Evolutionary conservation across 2,113 vertebrate genomes (phyloP).

Genomic region (Spea multiplicata): DNA sequence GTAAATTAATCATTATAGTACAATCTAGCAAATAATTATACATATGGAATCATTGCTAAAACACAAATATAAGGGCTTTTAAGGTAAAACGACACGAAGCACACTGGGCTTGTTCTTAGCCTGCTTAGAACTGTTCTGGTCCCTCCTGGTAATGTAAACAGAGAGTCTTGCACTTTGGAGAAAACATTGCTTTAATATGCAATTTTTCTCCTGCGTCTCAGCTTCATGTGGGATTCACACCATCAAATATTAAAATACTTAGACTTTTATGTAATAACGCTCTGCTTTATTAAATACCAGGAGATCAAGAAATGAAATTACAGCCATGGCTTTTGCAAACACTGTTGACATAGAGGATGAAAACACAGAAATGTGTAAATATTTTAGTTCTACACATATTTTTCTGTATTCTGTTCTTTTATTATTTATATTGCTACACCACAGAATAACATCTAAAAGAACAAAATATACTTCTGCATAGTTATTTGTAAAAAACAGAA

Average conservation of each 20-base stretch:
- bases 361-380: slow-evolving; percentile 5
- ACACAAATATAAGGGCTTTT: not conserved
- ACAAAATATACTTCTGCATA: too few species aligned
- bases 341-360: slow-evolving; percentile 19
- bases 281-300: slow-evolving; percentile 54
- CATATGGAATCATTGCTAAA: not conserved
- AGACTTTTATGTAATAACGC: slow-evolving; percentile 56
- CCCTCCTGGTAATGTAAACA: slow-evolving; percentile 31
- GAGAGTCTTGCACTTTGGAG: slow-evolving; percentile 34
- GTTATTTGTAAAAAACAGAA: too few species aligned
- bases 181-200: slow-evolving; percentile 53
- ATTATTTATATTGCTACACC: not conserved
- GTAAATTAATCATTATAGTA: not conserved
- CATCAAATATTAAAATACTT: slow-evolving; percentile 64
- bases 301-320: slow-evolving; percentile 51
- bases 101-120: not conserved
- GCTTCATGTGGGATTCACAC: slow-evolving; percentile 54
- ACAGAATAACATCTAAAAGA: not conserved
- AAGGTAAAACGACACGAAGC: not conserved
- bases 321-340: slow-evolving; percentile 45
- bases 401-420: not conserved
- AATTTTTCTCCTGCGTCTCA: slow-evolving; percentile 55
- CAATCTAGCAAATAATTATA: not conserved
- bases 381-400: slow-evolving; percentile 4
- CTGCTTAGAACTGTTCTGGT: slow-evolving; percentile 20